A percentile compares a stretch with the other conserved stretches of the same genome.
Evolutionary conservation across 2,797 vertebrate species (phyloP).

Genomic region (Capromys pilorides): DNA sequence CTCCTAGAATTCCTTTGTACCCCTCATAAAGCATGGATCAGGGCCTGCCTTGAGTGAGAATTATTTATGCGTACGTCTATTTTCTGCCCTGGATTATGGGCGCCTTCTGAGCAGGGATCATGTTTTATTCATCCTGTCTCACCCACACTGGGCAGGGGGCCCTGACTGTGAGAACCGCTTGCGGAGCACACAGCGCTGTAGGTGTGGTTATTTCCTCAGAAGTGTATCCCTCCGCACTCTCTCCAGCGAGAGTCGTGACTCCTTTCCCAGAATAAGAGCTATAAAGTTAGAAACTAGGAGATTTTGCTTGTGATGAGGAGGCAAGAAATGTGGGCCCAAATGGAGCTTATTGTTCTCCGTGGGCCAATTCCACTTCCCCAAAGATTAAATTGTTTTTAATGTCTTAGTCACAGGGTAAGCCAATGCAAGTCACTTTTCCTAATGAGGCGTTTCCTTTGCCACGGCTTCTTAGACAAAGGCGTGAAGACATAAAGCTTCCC

Average conservation of each 20-base stretch:
- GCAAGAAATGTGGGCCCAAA: background rate
- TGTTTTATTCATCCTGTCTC: slow-evolving; percentile 69
- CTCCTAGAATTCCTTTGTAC: slow-evolving; percentile 23
- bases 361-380: slow-evolving; percentile 34
- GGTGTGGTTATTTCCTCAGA: slow-evolving; percentile 5
- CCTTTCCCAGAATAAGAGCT: background rate
- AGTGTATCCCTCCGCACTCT: background rate
- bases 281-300: slow-evolving; percentile 12
- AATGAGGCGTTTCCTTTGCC: slow-evolving; percentile 38
- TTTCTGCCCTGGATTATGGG: slow-evolving; percentile 64
- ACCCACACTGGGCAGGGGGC: slow-evolving; percentile 50
- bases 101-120: slow-evolving; percentile 46
- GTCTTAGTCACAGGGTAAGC: slow-evolving; percentile 3
- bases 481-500: background rate
- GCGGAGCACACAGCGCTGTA: background rate
- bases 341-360: background rate
- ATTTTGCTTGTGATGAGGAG: background rate
- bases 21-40: slow-evolving; percentile 35
- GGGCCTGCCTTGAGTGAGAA: slow-evolving; percentile 57
- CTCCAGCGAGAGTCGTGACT: background rate
- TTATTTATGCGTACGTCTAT: slow-evolving; percentile 72
- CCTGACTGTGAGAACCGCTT: background rate
- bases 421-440: slow-evolving; percentile 45
- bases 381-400: slow-evolving; percentile 32
- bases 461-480: slow-evolving; percentile 23